Evolutionary conservation across 2,888 invertebrate species (phyloP), one percentile per base, ranked within the genome.

Genomic region (Hemithea aestivaria): DNA sequence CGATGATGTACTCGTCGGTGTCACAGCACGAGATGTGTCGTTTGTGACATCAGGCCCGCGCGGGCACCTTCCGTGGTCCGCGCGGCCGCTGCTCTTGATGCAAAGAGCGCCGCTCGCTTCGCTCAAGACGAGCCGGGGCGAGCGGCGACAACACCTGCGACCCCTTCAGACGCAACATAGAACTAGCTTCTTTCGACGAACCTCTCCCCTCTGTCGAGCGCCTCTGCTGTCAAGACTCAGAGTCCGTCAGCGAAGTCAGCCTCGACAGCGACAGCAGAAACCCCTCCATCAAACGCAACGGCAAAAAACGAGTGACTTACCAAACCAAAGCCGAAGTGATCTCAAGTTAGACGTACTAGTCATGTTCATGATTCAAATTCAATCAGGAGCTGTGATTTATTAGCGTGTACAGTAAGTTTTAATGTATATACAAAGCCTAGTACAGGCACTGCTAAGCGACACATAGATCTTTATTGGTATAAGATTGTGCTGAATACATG

Each of bases 21-120:
- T 88, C 90, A 24, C 90, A 90, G 62, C 91, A 91, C 56, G 91
- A 91, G 67, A 87, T 91, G 76, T 91, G 90, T 68, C 88, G 90
- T n/a, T 90, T 91, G 89, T 91, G 90, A 91, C 90, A 89, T 53
- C 89, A 89, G 59, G 87, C 87, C 31, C 79, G 88, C 48, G 78
- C 81, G 54, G 81, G 85, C 10, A 69, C 73, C 2, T 73, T 80
- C 49, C 73, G 80, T 8, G 67, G 71, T 11, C 68, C 74, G 26
- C 73, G 84, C 37, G 55, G 73, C 1, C 67, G 83, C 0, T 84
- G 82, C 45, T 82, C 85, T 58, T 82, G 85, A 84, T 83, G 84
- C 53, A 70, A 77, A 41, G 73, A 66, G 31, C 81, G 83, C 65
- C 80, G 79, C 62, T 70, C 77, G 55, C 53, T 64, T 51, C 66